phyloP scores from a whole-genome alignment of 1,140 invertebrate genomes.

The Andrena cerasifolii region DNA sequence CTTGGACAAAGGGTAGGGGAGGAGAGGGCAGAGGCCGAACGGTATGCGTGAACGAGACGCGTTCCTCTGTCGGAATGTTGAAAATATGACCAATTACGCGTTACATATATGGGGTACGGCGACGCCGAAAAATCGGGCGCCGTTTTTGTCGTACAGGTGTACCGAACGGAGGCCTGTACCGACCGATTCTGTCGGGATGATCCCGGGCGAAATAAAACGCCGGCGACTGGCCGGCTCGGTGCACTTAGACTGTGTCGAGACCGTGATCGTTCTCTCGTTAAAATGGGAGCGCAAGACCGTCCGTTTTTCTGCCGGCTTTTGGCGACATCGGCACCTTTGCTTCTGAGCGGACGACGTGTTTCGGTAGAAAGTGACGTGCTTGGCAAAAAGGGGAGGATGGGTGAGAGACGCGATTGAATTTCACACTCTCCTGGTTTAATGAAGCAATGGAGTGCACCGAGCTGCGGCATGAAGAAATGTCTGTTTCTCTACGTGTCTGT shows the following conservation, averaged over 20 bases:
- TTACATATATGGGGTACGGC: slow-evolving; percentile 77
- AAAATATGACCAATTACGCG: slow-evolving; percentile 79
- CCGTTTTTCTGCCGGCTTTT: neutral
- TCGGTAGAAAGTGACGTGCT: too few species aligned
- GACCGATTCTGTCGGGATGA: neutral
- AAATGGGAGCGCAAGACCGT: neutral
- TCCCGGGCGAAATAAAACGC: slow-evolving; percentile 18
- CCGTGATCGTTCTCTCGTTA: neutral
- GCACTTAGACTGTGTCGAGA: slow-evolving; percentile 7
- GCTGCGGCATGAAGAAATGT: too few species aligned
- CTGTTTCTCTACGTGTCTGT: too few species aligned
- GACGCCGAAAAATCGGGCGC: slow-evolving; percentile 56
- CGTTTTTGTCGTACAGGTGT: slow-evolving; percentile 56
- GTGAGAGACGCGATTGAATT: too few species aligned
- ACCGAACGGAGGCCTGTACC: neutral
- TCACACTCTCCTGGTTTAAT: too few species aligned
- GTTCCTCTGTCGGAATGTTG: slow-evolving; percentile 57
- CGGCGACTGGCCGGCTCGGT: neutral
- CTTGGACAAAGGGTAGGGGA: slow-evolving; percentile 25
- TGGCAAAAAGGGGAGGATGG: too few species aligned
- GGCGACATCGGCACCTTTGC: too few species aligned
- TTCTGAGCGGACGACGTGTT: too few species aligned
- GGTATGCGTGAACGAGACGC: slow-evolving; percentile 57
- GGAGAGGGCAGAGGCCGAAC: neutral
- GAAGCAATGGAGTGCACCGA: too few species aligned